Evolutionary conservation across 1,140 invertebrate species (phyloP).

Genomic region (Drosophila persimilis): DNA sequence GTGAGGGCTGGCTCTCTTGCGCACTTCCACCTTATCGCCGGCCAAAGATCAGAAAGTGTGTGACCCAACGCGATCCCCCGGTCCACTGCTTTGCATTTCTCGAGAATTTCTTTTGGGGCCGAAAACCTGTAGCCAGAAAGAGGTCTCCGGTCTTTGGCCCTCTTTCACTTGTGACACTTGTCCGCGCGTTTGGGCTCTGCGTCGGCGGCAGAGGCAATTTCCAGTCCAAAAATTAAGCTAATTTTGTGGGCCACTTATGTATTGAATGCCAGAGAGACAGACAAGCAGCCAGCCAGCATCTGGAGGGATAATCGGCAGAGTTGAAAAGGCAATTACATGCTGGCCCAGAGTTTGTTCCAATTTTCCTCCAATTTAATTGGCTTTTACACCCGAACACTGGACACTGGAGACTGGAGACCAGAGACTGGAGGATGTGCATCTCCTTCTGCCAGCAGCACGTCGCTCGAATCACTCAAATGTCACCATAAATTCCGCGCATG

Average conservation of each 20-base stretch:
- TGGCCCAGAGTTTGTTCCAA: conserved; percentile 65
- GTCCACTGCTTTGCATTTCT: conserved; percentile 67
- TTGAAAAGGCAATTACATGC: conserved; percentile 78
- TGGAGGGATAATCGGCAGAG: conserved; percentile 77
- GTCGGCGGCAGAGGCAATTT: conserved; percentile 34
- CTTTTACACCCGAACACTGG: conserved; percentile 63
- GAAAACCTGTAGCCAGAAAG: conserved; percentile 30
- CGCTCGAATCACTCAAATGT: conserved; percentile 80
- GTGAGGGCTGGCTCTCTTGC: conserved; percentile 38
- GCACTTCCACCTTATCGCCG: conserved; percentile 51
- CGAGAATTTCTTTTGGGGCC: conserved; percentile 54
- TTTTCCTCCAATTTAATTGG: conserved; percentile 77
- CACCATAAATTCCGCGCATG: conserved; percentile 82
- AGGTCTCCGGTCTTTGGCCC: not conserved
- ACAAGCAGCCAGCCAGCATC: conserved; percentile 41
- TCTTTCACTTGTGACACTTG: conserved; percentile 80
- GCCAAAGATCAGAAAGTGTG: conserved; percentile 72
- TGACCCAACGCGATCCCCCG: conserved; percentile 33
- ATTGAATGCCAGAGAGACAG: conserved; percentile 49
- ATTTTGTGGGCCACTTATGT: conserved; percentile 69
- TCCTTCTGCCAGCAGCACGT: conserved; percentile 55
- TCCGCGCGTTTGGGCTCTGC: conserved; percentile 38
- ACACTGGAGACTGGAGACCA: no score
- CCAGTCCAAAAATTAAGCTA: conserved; percentile 65
- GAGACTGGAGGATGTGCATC: conserved; percentile 1